Base-by-base conservation (phyloP, 2,797 vertebrate species). In the Taeniopygia guttata region DNA sequence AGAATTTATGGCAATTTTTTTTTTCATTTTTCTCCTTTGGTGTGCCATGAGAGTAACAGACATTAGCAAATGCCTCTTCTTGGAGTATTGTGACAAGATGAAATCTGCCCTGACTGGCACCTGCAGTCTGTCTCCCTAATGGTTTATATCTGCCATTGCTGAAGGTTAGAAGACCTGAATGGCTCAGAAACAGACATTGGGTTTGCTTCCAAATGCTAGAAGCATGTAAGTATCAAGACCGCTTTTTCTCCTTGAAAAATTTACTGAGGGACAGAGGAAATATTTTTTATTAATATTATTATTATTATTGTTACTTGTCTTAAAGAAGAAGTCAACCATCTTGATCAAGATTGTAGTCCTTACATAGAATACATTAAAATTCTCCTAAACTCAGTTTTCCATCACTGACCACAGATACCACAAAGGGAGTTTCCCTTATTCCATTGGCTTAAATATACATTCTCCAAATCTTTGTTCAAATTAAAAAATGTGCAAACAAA, bases 31-130 rank as follows among this genome's bases (percentile, higher is more conserved):
- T 93, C 88, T 89, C 86, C 82, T 52, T 81, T 69, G 56, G 54
- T 51, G 11, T 91, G 79, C 83, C 90, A 93, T 52, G 54, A 74
- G 84, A 88, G 95, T 91, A 96, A 90, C 56, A 70, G 82, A 63
- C 66, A 72, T 87, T 52, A 89, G 55, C 56, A 82, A 96, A 95
- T 96, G 93, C 93, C 87, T 97, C 94, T 94, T 96, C 81, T 70
- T 8, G 0, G 87, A 91, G 64, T 26, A 34, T 78, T 68, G 56
- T 30, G 60, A 94, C 95, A 95, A 93, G 94, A 96, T 0, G 1
- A 89, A 97, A 97, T 95, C 80, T 97, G 95, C 72, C 96, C 91
- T 67, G 49, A 89, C 84, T 94, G 96, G 95, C 95, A 96, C 78
- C 91, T 96, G 95, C 80, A 77, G 78, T 43, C 84, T 93, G 66